These are phyloP conservation scores for Thermophis baileyi DNA, from an alignment of 2,113 vertebrate genomes.

Conservation along the genomic window DNA sequence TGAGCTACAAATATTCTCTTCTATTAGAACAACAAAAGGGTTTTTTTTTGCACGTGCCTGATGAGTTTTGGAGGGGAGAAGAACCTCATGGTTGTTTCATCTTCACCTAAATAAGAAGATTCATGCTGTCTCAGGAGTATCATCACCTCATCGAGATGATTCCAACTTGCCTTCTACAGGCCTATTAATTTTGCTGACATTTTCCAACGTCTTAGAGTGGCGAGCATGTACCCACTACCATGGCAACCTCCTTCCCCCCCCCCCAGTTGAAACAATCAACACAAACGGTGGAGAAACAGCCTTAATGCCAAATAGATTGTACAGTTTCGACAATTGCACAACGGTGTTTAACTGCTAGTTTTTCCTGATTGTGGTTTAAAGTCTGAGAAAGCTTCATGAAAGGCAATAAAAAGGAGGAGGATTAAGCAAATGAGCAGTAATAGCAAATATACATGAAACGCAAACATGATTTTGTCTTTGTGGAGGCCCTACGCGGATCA, in stretches of 20 bases:
- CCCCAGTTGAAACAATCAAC: neutral
- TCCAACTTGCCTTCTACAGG: neutral
- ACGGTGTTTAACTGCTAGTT: neutral
- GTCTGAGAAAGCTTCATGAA: neutral
- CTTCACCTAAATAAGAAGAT: neutral
- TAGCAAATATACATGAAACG: neutral
- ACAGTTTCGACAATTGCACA: neutral
- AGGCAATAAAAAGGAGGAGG: slow-evolving; percentile 14
- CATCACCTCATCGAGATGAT: neutral
- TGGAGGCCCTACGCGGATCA: neutral
- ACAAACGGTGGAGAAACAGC: neutral
- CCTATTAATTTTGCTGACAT: neutral
- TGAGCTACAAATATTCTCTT: neutral
- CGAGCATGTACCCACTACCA: neutral
- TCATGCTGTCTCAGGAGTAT: neutral
- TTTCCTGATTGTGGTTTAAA: slow-evolving; percentile 1
- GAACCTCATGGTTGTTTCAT: neutral
- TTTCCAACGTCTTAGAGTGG: neutral
- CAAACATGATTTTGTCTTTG: neutral
- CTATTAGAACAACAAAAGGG: neutral
- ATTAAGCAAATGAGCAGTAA: neutral
- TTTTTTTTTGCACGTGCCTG: neutral
- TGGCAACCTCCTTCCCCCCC: neutral
- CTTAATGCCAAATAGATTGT: neutral
- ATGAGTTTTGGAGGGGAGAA: neutral